Base-by-base conservation (phyloP, 2,113 vertebrate species). In the Prietella phreatophila region DNA sequence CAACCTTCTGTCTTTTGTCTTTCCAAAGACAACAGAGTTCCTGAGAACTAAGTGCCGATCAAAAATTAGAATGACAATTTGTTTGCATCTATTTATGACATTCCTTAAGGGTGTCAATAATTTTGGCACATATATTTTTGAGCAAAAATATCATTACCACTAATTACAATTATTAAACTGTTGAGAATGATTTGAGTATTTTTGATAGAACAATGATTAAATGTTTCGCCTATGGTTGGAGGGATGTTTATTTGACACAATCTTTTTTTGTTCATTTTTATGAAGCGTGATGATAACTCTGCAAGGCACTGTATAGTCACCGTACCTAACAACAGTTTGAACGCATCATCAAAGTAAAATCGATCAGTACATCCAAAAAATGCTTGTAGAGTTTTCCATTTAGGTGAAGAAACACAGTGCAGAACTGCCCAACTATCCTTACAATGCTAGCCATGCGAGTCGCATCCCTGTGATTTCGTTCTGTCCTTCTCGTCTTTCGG, bases 381-480 rank as follows among this genome's bases (percentile, higher is more conserved):
- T 39, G 15, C 9, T 60, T 9, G 36, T n/a, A n/a, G 13, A 42
- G 53, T 56, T 61, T 50, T 55, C 33, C 75, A n/a, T 39, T 33
- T 50, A 60, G 81, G 78, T 56, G 27, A 79, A 82, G 42, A 85
- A 80, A 56, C 5, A 78, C 17, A 86, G 50, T 30, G 80, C 25
- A 88, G 60, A 90, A 86, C 60, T 90, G 60, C n/a, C 42, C n/a
- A 86, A 88, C 47, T 42, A 50, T 47, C 53, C 58, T 47, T 42
- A 56, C 50, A 88, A 81, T 80, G 39, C 82, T 33, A 60, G 83
- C 84, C 89, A 86, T 60, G 55, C 55, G 84, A 86, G 71, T 56
- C 58, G 17, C 56, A n/a, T 88, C 76, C 60, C 39, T 20, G 53
- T 81, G 60, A 53, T 61, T 87, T 79, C 82, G 30, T 30, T 58